A percentile compares a stretch with the other conserved stretches of the same genome.
Conservation (phyloP, 2,797 vertebrate species). For the Tadarida brasiliensis region DNA sequence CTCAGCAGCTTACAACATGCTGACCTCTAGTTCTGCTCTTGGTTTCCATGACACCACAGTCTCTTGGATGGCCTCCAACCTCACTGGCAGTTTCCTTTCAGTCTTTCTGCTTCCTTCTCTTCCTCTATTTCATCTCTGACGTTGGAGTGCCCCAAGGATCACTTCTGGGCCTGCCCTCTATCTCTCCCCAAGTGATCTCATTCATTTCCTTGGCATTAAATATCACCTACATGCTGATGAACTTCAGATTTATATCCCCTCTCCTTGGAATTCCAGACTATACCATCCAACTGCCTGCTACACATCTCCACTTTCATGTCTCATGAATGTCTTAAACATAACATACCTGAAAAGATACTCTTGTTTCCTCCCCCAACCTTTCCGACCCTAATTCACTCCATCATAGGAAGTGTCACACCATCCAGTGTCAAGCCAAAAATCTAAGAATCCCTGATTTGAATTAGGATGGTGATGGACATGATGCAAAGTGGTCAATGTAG, state of each 20-base stretch:
- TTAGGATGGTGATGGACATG: background rate
- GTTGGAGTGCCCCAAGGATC: background rate
- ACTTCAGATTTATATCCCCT: constrained; percentile 50
- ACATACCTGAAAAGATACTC: background rate
- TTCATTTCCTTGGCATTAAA: constrained; percentile 63
- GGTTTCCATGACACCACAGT: background rate
- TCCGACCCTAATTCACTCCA: background rate
- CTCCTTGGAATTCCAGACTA: constrained; percentile 9
- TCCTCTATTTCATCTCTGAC: background rate
- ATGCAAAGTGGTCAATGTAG: background rate
- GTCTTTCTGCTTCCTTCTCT: background rate
- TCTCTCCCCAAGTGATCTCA: constrained; percentile 2
- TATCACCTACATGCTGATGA: constrained; percentile 39
- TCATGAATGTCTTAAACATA: background rate
- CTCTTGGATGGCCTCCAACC: background rate
- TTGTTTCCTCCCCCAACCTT: background rate
- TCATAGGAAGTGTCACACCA: background rate
- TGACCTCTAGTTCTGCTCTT: background rate
- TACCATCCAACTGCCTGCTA: background rate
- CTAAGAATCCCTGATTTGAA: background rate
- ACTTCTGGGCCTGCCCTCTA: background rate
- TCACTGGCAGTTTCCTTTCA: background rate
- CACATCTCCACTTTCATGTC: background rate
- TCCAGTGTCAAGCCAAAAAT: background rate
- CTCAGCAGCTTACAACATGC: background rate